Base-by-base conservation (phyloP, 2,797 vertebrate genomes). In the Sebastes vulpes region DNA sequence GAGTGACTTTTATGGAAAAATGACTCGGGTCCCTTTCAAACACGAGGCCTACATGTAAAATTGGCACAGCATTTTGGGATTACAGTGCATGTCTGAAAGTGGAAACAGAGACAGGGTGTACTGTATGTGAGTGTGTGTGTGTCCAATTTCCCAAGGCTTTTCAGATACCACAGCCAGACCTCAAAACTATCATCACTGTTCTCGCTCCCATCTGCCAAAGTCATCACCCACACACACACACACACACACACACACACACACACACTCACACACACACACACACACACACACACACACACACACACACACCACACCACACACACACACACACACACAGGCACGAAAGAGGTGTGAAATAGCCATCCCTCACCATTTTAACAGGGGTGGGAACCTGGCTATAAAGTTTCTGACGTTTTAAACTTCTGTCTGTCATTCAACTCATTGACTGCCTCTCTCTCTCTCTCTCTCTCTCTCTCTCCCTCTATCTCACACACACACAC, bases 151-250 rank as follows among this genome's bases (percentile, higher is more conserved):
- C 89, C 84, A 84, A 85, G 85, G 82, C 85, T 87, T 91, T 92
- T 86, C 87, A 92, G 87, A 93, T 90, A 91, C 90, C 91, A 92
- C 77, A 92, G 89, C 88, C 91, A 93, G 93, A 87, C 91, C 90
- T 91, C 91, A 87, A 92, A 95, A 93, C 90, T 90, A 94, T 94
- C 92, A 94, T 89, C 89, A 90, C 81, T 84, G 87, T 72, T 91
- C 90, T 83, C 53, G 18, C 76, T 84, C 75, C 91, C 93, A 94
- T 94, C 94, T 95, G 94, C 91, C 91, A 92, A 90, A 93, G 83
- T 84, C 92, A 93, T 95, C 92, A 90, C 87, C 77, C 89, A 84
- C 85, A 83, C 75, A 84, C 65, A 81, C 35, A 0, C 35, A 0
- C 65, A 25, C 63, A 5, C 53, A 10, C 12, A 38, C 16, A 21